A percentile compares a stretch with the other conserved stretches of the same genome.
phyloP scores from a whole-genome alignment of 2,797 vertebrate species.

The Amphiprion clarkii region DNA sequence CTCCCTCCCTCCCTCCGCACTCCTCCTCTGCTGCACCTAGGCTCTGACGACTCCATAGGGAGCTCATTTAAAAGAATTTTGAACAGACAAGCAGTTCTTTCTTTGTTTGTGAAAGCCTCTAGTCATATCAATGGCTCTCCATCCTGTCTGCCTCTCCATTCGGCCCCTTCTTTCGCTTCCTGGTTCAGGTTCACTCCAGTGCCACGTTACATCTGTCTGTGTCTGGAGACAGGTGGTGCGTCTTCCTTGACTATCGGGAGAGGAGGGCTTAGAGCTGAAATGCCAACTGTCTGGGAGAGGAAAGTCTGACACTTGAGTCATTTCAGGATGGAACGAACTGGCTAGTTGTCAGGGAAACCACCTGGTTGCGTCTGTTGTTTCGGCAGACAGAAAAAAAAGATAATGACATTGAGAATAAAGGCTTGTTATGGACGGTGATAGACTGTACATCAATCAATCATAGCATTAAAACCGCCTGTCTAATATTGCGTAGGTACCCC shows the following conservation, averaged over 20 bases:
- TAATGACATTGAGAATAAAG: constrained; percentile 24
- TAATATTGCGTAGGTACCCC: too few relatives aligned
- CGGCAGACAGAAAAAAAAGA: constrained; percentile 8
- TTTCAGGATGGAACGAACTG: constrained; percentile 54
- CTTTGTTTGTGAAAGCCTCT: constrained; percentile 44
- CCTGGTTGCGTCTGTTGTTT: constrained; percentile 61
- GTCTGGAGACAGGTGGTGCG: constrained; percentile 62
- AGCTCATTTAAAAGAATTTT: constrained; percentile 67
- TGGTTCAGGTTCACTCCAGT: constrained; percentile 48
- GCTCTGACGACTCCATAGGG: constrained; percentile 55
- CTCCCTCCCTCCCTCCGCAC: not conserved
- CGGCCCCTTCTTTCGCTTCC: constrained; percentile 22
- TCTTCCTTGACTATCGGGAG: constrained; percentile 42
- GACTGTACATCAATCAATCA: too few relatives aligned
- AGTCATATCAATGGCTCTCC: constrained; percentile 33
- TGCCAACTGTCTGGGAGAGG: constrained; percentile 56
- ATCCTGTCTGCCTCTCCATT: constrained; percentile 27
- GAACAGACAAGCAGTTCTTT: constrained; percentile 39
- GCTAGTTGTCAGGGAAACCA: constrained; percentile 68
- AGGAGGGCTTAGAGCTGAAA: constrained; percentile 57
- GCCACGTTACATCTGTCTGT: constrained; percentile 60
- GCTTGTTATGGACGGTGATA: not conserved
- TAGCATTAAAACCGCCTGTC: too few relatives aligned
- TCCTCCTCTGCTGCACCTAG: constrained; percentile 34
- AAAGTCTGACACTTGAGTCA: constrained; percentile 62